Percentiles rank a stretch among this genome's conserved stretches.
phyloP scores from a whole-genome alignment of 2,888 invertebrate species.

The Sesamia inferens region DNA sequence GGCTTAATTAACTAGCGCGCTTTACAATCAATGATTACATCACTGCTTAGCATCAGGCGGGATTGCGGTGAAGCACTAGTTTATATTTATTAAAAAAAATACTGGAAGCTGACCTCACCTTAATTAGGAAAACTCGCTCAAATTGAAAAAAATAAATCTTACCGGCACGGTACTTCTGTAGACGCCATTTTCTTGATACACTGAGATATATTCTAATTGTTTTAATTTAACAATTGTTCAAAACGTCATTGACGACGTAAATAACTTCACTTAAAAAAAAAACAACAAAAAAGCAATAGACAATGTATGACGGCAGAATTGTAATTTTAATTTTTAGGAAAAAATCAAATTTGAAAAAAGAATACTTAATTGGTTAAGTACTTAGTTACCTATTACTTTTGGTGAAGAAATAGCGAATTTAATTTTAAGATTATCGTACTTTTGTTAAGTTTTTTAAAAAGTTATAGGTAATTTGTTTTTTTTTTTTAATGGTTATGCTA shows the following conservation, averaged over 20 bases:
- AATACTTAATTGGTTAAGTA: neutral
- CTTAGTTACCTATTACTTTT: neutral
- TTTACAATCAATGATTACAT: too few species aligned
- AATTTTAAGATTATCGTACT: neutral
- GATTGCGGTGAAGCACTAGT: too few species aligned
- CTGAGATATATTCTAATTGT: neutral
- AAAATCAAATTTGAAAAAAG: neutral
- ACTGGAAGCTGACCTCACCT: neutral
- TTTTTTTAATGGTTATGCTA: too few species aligned
- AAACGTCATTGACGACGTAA: neutral
- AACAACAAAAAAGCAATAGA: too few species aligned
- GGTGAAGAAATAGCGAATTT: neutral
- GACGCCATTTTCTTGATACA: constrained; percentile 17
- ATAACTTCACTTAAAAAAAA: too few species aligned
- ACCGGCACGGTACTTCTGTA: constrained; percentile 4
- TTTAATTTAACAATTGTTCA: neutral
- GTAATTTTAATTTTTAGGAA: too few species aligned
- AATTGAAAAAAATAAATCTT: neutral
- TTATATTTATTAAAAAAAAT: too few species aligned
- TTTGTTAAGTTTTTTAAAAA: neutral
- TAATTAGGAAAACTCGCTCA: neutral
- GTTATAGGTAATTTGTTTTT: neutral
- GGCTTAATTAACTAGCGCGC: too few species aligned
- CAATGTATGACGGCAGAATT: too few species aligned
- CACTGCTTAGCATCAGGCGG: too few species aligned